Base-by-base conservation (phyloP, 2,113 vertebrate species). In the Zingel zingel region DNA sequence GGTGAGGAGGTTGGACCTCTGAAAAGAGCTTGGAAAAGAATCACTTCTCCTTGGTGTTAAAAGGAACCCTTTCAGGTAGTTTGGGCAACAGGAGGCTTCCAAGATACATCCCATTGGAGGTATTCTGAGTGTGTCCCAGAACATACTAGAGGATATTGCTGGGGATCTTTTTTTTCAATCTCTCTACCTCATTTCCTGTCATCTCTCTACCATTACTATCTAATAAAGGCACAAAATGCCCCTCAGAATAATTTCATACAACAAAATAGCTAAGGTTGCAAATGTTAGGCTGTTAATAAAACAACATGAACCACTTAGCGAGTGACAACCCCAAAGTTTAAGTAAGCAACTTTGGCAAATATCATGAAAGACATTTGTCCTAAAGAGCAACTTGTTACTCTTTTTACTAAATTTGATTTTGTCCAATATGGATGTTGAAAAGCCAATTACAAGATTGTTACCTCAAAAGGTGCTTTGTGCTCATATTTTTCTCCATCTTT, bases 111-210 rank as follows among this genome's bases (percentile, higher is more conserved):
- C 3, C 12, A 19, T 15, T 63, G 11, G 39, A 33, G 25, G 23
- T 21, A n/a, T 43, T 54, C n/a, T 43, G 16, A 33, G 59, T 11
- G 1, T 3, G 33, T 58, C 39, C 48, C 36, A 68, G 61, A 68
- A 13, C 51, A 33, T 64, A 58, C 64, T 30, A 53, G 23, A 70
- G 53, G 30, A 8, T 16, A 2, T 59, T n/a, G 21, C 56, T 48
- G n/a, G 27, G 19, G 3, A 33, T 33, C 8, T 27, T 67, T 30
- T 30, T 68, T 2, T 25, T 33, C 2, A 9, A 33, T 58, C 53
- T 65, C 25, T 57, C 48, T 39, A 30, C 58, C 11, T 70, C 23
- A 75, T 80, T 69, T 85, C 33, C 61, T 75, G 30, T 47, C 14
- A 47, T 36, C 9, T 50, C n/a, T 64, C 13, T 15, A 45, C 2